These are phyloP conservation scores for Machaerirhynchus nigripectus DNA, from an alignment of 2,113 vertebrate species.

Conservation along the genomic window DNA sequence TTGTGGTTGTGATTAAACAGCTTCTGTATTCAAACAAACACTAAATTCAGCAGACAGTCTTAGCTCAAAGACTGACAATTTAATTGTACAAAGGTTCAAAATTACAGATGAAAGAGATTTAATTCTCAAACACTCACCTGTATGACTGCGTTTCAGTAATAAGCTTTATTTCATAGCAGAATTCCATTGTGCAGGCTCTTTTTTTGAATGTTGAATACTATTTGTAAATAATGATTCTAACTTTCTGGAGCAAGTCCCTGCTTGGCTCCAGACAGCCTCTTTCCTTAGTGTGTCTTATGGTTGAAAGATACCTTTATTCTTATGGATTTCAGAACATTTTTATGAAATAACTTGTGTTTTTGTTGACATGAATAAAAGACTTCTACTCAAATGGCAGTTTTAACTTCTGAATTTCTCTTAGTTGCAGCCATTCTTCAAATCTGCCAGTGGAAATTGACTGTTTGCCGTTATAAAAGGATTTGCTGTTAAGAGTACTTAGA, in stretches of 20 bases:
- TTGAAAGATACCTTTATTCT: not conserved
- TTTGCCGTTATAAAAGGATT: not conserved
- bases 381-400: not conserved
- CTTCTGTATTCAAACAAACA: not conserved
- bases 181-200: not conserved
- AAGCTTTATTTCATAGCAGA: not conserved
- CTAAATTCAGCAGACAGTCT: not conserved
- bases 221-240: not conserved
- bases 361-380: not conserved
- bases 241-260: not conserved
- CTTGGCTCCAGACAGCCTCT: not conserved
- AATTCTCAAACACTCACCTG: not conserved
- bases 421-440: not conserved
- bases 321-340: not conserved
- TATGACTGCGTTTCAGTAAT: not conserved
- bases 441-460: not conserved
- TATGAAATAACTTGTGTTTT: not conserved
- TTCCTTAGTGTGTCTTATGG: not conserved
- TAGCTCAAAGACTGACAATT: not conserved
- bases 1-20: not conserved
- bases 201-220: not conserved
- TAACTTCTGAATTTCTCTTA: not conserved
- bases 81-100: not conserved
- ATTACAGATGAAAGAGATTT: not conserved
- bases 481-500: not conserved